Evolutionary conservation across 2,797 vertebrate genomes (phyloP).

Genomic region (Notolepis coatsorum): DNA sequence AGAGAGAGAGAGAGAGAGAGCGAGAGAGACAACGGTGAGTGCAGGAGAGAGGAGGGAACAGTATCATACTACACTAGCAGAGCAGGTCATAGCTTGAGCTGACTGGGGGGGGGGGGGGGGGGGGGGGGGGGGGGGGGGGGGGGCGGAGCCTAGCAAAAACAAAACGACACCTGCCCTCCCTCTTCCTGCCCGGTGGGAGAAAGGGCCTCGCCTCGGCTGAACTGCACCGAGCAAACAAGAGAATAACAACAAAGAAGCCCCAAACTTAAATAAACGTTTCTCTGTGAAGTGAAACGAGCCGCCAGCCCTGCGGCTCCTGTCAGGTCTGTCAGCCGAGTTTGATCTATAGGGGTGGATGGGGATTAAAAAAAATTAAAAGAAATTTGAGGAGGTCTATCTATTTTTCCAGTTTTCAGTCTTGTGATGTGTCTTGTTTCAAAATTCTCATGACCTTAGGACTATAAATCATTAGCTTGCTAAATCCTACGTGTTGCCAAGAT

Average conservation of each 20-base stretch:
- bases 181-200: not conserved
- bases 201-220: conserved; percentile 18
- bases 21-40: too few species aligned
- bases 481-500: too few species aligned
- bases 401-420: too few species aligned
- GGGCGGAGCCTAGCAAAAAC: conserved; percentile 29
- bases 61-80: conserved; percentile 31
- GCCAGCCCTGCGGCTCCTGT: not conserved
- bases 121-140: conserved; percentile 17
- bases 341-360: too few species aligned
- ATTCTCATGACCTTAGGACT: too few species aligned
- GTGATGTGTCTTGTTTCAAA: too few species aligned
- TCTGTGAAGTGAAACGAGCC: not conserved
- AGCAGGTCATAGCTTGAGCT: conserved; percentile 68
- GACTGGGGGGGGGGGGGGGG: conserved; percentile 30
- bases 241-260: not conserved
- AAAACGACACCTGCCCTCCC: conserved; percentile 62
- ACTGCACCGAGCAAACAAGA: conserved; percentile 26
- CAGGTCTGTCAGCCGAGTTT: too few species aligned
- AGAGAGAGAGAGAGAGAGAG: conserved; percentile 3
- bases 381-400: too few species aligned
- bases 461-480: too few species aligned
- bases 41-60: not conserved
- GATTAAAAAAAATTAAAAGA: too few species aligned
- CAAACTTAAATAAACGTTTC: not conserved